These are phyloP conservation scores for Leptonema lineaticorne DNA, from an alignment of 1,140 invertebrate species.

Conservation along the genomic window DNA sequence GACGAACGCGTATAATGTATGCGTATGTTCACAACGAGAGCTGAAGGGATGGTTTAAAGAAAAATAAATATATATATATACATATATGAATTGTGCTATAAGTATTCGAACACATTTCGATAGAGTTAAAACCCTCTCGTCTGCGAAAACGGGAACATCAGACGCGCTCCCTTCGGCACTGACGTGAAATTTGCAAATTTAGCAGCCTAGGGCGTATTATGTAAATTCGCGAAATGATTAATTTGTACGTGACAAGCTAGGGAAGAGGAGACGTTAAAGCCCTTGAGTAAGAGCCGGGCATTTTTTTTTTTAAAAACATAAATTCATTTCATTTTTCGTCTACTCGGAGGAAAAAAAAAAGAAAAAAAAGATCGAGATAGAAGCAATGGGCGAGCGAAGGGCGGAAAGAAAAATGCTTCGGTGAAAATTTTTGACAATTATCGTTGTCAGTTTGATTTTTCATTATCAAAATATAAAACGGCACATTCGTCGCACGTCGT, in stretches of 20 bases:
- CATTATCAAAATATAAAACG: neutral
- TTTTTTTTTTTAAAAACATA: no score
- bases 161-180: no score
- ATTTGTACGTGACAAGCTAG: slow-evolving; percentile 31
- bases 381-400: no score
- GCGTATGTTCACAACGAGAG: no score
- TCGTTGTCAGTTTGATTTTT: neutral
- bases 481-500: no score
- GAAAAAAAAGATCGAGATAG: neutral
- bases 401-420: no score
- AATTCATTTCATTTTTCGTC: neutral
- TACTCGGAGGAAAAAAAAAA: neutral
- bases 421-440: slow-evolving; percentile 8
- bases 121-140: neutral
- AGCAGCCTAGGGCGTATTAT: slow-evolving; percentile 25
- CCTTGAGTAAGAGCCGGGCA: neutral
- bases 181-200: slow-evolving; percentile 31
- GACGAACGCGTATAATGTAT: no score
- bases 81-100: no score
- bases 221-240: slow-evolving; percentile 31
- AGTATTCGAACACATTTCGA: neutral
- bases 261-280: slow-evolving; percentile 19
- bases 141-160: no score
- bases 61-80: no score
- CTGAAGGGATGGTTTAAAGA: no score